Base-by-base conservation (phyloP, 2,888 invertebrate species). In the Gymnosoma rotundatum region DNA sequence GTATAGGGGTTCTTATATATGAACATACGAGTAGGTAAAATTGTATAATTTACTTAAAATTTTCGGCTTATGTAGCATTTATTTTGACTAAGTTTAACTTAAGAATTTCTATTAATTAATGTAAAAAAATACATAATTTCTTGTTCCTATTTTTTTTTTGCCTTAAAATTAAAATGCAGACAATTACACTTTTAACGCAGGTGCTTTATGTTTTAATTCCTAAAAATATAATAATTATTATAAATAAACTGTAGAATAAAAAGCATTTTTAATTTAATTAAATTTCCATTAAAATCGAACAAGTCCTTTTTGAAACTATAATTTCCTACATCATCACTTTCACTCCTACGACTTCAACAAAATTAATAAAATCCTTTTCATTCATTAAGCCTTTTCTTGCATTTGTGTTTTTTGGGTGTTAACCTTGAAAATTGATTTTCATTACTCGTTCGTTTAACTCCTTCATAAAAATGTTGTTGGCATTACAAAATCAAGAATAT, bases 241-340 rank as follows among this genome's bases (percentile, higher is more conserved):
- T n/a, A n/a, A n/a, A n/a, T n/a, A 60, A 38, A 45, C 8, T 21
- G 25, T 4, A 25, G 25, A 1, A 20, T 20, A 36, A 45, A 80
- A 85, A 74, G 72, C 54, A 75, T 85, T 87, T 86, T 74, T 70
- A 82, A 64, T 81, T 82, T 73, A 61, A 76, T 78, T 85, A 79
- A 86, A 86, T 72, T 66, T 74, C 69, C 78, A 80, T 84, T 86
- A 81, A 83, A 83, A 54, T 14, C 9, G 7, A 21, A 3, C 16
- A 64, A 54, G 69, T 88, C 82, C 85, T 83, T 74, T 88, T 88
- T 88, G 88, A 45, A 63, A 6, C 5, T 10, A 25, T 16, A 48
- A 56, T 64, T 42, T 73, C 20, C 52, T 42, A 66, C 42, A 88
- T 91, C 91, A 91, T 90, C 91, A 88, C 87, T 88, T 89, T 84